A percentile compares a stretch with the other conserved stretches of the same genome.
Conservation (phyloP, 2,113 vertebrate species). For the Todiramphus chloris region DNA sequence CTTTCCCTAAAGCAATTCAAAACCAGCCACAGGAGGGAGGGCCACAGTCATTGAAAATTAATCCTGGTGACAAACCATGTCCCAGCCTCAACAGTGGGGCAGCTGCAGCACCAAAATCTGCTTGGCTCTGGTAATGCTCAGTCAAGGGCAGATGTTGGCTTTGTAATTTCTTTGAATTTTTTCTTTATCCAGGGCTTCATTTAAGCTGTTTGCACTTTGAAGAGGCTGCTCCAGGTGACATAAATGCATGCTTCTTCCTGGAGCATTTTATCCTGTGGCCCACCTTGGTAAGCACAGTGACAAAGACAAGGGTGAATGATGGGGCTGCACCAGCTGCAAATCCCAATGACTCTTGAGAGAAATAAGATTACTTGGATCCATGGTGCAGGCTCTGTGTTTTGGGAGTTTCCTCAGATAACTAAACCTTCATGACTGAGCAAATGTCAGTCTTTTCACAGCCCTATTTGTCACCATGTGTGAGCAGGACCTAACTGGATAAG, state of each 20-base stretch:
- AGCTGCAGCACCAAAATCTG: neutral
- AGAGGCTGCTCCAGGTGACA: neutral
- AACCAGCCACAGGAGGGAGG: neutral
- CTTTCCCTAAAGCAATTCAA: neutral
- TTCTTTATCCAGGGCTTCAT: neutral
- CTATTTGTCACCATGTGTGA: neutral
- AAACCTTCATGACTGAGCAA: neutral
- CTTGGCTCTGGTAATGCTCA: neutral
- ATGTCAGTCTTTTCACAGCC: neutral
- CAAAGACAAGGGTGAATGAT: neutral
- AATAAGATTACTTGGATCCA: neutral
- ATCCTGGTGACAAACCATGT: neutral
- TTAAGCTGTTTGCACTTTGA: neutral
- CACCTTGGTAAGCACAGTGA: neutral
- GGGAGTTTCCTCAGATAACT: neutral
- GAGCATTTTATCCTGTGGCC: neutral
- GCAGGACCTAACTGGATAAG: neutral
- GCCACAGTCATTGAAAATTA: neutral
- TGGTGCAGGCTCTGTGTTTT: neutral
- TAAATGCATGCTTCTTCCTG: neutral
- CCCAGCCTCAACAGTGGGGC: neutral
- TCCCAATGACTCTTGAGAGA: neutral
- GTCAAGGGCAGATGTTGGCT: neutral
- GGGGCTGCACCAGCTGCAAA: neutral
- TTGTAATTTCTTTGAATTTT: neutral